These are phyloP conservation scores for Aptenodytes forsteri DNA, from an alignment of 2,113 vertebrate species.

Conservation along the genomic window DNA sequence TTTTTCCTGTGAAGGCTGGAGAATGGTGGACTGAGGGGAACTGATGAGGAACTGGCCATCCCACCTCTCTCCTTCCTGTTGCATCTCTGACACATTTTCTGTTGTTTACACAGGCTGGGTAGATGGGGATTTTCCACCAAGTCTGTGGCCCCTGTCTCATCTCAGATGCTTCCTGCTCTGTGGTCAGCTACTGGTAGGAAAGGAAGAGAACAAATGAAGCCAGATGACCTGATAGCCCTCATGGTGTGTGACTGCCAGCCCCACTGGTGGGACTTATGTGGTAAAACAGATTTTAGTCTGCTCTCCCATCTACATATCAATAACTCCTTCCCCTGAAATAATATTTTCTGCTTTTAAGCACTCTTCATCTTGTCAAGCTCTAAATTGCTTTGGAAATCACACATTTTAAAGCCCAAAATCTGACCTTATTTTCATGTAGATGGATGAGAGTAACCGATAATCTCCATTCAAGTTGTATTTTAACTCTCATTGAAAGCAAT, in stretches of 20 bases:
- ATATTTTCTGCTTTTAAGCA: neutral
- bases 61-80: neutral
- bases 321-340: neutral
- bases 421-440: neutral
- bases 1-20: neutral
- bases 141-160: neutral
- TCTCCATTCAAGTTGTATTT: neutral
- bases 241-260: neutral
- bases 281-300: neutral
- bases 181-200: neutral
- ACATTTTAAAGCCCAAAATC: neutral
- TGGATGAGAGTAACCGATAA: neutral
- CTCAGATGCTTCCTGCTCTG: neutral
- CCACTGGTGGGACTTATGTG: neutral
- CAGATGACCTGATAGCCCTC: neutral
- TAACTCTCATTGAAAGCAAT: neutral
- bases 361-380: neutral
- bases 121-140: neutral
- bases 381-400: neutral
- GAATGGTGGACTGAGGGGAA: neutral
- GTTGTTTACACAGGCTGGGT: neutral
- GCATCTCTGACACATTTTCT: neutral
- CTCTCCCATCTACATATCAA: neutral
- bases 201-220: neutral
- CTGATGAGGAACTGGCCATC: neutral